Evolutionary conservation across 2,797 vertebrate genomes (phyloP).

Genomic region (Phoeniculus purpureus): DNA sequence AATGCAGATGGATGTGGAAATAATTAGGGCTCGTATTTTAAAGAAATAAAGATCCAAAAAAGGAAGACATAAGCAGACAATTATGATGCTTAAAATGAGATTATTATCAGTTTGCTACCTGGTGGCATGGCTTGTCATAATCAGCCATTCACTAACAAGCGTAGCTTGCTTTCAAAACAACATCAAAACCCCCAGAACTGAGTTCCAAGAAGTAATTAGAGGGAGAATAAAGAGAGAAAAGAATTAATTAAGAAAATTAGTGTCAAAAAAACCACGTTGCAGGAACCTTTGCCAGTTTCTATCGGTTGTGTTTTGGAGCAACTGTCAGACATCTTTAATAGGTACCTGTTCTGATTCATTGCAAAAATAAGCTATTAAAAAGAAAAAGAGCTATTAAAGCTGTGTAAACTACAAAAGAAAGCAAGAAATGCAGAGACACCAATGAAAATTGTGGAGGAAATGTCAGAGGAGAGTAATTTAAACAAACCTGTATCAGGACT

Average conservation of each 20-base stretch:
- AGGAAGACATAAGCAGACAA: not conserved
- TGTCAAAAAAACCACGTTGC: not conserved
- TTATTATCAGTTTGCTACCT: not conserved
- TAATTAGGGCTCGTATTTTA: not conserved
- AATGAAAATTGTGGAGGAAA: not conserved
- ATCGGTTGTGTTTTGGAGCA: not conserved
- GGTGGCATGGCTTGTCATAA: not conserved
- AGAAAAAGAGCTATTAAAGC: not conserved
- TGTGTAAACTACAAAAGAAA: not conserved
- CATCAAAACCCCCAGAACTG: not conserved
- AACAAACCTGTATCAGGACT: constrained; percentile 87
- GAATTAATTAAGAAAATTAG: not conserved
- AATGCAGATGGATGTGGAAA: not conserved
- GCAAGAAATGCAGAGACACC: not conserved
- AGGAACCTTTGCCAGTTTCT: not conserved
- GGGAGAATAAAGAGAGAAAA: not conserved
- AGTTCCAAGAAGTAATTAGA: not conserved
- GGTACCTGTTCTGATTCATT: not conserved
- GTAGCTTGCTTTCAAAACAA: not conserved
- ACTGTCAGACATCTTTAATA: not conserved
- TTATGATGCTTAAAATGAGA: not conserved
- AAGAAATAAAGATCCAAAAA: not conserved
- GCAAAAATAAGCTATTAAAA: not conserved
- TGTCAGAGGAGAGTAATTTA: constrained; percentile 26
- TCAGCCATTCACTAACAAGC: not conserved